Base-by-base conservation (phyloP, 1,140 invertebrate species). In the Rhopalosiphum maidis region DNA sequence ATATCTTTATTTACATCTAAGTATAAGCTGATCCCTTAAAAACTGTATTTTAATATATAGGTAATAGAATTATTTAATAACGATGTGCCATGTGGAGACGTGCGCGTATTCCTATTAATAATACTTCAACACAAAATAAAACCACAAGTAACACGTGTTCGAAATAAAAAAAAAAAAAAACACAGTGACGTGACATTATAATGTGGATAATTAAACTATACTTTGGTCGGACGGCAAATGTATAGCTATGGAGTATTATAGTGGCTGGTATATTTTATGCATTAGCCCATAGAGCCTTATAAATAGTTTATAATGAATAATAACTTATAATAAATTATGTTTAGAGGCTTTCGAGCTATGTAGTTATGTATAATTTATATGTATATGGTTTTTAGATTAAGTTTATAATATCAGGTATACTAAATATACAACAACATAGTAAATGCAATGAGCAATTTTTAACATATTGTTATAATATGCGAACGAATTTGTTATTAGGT, bases 161-260 rank as follows among this genome's bases (percentile, higher is more conserved):
- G 0, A 54, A 35, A 54, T 54, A 48, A 35, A 46, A 35, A 55
- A 89, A 51, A 35, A 46, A 23, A 41, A 54, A 54, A n/a, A 46
- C 15, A 87, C 15, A 87, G 86, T 37, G 9, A 89, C 88, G 37
- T 35, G 37, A 41, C 30, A 55, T 55, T 89, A 89, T 89, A 89
- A 89, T 55, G n/a, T 55, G 88, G 37, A 89, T 89, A 89, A 89
- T 89, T 89, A 89, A 89, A 89, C 35, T 55, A 89, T 55, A 89
- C 48, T 89, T 89, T 89, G 88, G 88, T 37, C 88, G 88, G 30
- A 55, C 23, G 48, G 15, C 3, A 89, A 89, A 89, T 77, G 18
- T 77, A 86, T 86, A 86, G 25, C 30, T 41, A 83, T 87, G 30
- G 86, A n/a, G 15, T 51, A 89, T n/a, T 77, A 77, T n/a, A 77